Evolutionary conservation across 1,140 invertebrate genomes (phyloP).

Genomic region (Drosophila ambigua): DNA sequence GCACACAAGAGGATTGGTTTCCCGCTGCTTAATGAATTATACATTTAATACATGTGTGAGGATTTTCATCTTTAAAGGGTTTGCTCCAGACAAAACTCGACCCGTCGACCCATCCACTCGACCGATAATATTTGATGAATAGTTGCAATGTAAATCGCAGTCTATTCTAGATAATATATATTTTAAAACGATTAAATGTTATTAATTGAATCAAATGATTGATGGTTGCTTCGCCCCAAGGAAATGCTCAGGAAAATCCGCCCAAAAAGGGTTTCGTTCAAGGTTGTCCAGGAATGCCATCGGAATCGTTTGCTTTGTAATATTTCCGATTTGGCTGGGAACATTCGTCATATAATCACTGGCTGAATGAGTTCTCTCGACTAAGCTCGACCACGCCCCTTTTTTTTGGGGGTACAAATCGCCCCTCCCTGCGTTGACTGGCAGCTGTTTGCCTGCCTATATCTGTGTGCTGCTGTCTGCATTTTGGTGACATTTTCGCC

Average conservation of each 20-base stretch:
- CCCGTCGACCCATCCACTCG: too few species aligned
- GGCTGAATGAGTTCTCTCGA: neutral
- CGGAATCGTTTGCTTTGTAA: neutral
- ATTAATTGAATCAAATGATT: neutral
- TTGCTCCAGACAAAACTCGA: conserved; percentile 2
- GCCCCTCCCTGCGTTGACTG: too few species aligned
- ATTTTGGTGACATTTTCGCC: conserved; percentile 79
- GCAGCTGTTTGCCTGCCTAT: conserved; percentile 56
- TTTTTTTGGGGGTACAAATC: neutral
- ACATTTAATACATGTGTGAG: neutral
- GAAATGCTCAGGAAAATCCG: too few species aligned
- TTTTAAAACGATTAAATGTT: neutral
- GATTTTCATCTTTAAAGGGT: conserved; percentile 1
- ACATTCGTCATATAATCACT: too few species aligned
- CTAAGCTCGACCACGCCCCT: conserved; percentile 16
- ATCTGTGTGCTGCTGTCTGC: conserved; percentile 56
- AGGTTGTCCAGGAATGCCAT: too few species aligned
- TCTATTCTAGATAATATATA: conserved; percentile 18
- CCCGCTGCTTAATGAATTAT: conserved; percentile 71
- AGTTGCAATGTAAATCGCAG: conserved; percentile 10
- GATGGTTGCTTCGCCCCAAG: too few species aligned
- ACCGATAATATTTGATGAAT: conserved; percentile 53
- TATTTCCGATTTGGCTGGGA: conserved; percentile 12
- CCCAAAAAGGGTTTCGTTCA: too few species aligned
- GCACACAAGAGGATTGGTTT: conserved; percentile 1